Evolutionary conservation across 2,113 vertebrate genomes (phyloP).

Genomic region (Microcebus ravelobensis): DNA sequence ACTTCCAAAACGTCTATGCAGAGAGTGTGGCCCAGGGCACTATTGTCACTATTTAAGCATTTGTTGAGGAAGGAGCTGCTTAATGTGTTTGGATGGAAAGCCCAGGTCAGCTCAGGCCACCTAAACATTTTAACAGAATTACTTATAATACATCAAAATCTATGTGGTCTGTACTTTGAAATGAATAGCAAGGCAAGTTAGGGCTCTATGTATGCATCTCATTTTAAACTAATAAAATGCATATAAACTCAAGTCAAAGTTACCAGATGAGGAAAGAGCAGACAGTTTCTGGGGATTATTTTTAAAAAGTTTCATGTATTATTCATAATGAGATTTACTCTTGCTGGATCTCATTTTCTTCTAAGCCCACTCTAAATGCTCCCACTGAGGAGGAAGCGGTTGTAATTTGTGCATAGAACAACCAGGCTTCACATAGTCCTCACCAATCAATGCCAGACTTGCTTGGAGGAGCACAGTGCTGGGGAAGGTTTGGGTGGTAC

Average conservation of each 20-base stretch:
- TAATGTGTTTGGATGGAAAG: constrained; percentile 49
- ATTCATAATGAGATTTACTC: constrained; percentile 38
- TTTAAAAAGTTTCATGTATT: constrained; percentile 41
- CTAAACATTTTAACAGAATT: constrained; percentile 37
- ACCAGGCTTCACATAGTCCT: neutral
- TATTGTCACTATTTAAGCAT: neutral
- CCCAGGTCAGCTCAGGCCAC: neutral
- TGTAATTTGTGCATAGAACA: neutral
- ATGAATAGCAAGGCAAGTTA: constrained; percentile 42
- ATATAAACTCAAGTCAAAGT: constrained; percentile 42
- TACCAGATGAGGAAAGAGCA: constrained; percentile 52
- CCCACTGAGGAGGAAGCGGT: neutral
- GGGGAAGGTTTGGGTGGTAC: neutral
- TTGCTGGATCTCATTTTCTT: constrained; percentile 40
- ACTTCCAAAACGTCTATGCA: neutral
- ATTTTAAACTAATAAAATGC: constrained; percentile 68
- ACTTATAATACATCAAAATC: constrained; percentile 8
- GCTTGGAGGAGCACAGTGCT: neutral
- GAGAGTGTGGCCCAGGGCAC: neutral
- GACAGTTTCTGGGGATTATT: constrained; percentile 49
- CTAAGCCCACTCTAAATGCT: neutral
- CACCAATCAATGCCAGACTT: neutral
- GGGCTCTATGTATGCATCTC: neutral
- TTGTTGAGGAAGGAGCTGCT: neutral
- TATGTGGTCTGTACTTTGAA: constrained; percentile 17